These are phyloP conservation scores for Hypomecis atomaria DNA, from an alignment of 2,888 invertebrate species.

Conservation along the genomic window DNA sequence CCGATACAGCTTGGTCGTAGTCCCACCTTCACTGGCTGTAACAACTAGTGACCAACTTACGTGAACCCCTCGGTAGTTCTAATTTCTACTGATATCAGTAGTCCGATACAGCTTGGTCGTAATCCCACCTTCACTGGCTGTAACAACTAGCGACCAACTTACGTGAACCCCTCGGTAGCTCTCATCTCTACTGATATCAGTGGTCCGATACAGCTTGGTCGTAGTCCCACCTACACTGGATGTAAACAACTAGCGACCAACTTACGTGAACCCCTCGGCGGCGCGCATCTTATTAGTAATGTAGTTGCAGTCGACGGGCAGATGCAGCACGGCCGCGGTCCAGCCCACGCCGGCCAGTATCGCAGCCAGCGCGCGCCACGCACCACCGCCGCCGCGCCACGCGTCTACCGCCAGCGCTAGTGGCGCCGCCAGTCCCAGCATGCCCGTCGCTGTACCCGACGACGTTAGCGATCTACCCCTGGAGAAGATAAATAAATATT, in stretches of 20 bases:
- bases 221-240: too few species aligned
- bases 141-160: too few species aligned
- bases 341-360: slow-evolving; percentile 61
- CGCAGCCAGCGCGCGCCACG: slow-evolving; percentile 50
- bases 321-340: slow-evolving; percentile 75
- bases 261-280: slow-evolving; percentile 68
- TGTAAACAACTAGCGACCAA: slow-evolving; percentile 24
- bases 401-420: slow-evolving; percentile 93
- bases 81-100: slow-evolving; percentile 54
- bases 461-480: slow-evolving; percentile 98
- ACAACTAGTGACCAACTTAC: too few species aligned
- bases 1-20: too few species aligned
- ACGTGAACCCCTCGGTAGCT: slow-evolving; percentile 62
- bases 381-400: slow-evolving; percentile 54
- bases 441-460: slow-evolving; percentile 93
- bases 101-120: slow-evolving; percentile 74
- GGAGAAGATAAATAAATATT: slow-evolving; percentile 36
- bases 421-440: slow-evolving; percentile 94
- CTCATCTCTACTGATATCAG: slow-evolving; percentile 51
- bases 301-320: slow-evolving; percentile 48
- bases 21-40: too few species aligned
- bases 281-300: slow-evolving; percentile 54
- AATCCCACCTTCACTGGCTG: slow-evolving; percentile 62
- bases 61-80: slow-evolving; percentile 42
- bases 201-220: too few species aligned